phyloP scores from a whole-genome alignment of 2,797 vertebrate species.

The Malurus splendens region DNA sequence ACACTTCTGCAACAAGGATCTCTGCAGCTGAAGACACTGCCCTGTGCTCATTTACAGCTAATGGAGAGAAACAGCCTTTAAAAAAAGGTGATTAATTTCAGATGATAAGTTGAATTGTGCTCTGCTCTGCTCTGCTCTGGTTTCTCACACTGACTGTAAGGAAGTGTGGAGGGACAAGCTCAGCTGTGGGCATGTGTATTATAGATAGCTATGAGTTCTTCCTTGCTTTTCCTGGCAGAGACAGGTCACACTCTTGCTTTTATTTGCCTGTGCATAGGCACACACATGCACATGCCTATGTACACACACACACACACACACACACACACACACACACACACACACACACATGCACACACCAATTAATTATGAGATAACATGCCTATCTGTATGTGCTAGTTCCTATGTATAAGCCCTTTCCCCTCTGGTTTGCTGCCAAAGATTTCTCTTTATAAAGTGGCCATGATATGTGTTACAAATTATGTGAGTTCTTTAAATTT shows the following conservation, averaged over 20 bases:
- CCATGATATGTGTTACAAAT: neutral
- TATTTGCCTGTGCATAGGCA: too few relatives aligned
- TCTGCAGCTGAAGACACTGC: neutral
- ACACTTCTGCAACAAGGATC: neutral
- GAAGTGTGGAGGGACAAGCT: neutral
- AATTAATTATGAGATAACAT: neutral
- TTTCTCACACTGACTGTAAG: neutral
- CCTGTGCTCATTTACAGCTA: neutral
- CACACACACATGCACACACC: rapidly evolving
- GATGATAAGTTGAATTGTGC: neutral
- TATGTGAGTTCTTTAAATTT: neutral
- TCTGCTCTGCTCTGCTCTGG: neutral
- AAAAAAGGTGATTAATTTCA: neutral
- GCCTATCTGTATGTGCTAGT: neutral
- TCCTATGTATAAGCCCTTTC: neutral
- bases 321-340: neutral
- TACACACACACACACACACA: rapidly evolving
- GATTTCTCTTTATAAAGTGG: neutral
- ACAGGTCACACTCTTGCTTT: neutral
- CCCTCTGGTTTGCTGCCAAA: neutral
- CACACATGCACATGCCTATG: neutral
- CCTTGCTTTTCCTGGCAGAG: neutral
- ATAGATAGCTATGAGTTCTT: neutral
- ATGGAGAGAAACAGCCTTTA: neutral
- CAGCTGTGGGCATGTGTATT: neutral